Base-by-base conservation (phyloP, 2,113 vertebrate genomes). In the Fregata magnificens region DNA sequence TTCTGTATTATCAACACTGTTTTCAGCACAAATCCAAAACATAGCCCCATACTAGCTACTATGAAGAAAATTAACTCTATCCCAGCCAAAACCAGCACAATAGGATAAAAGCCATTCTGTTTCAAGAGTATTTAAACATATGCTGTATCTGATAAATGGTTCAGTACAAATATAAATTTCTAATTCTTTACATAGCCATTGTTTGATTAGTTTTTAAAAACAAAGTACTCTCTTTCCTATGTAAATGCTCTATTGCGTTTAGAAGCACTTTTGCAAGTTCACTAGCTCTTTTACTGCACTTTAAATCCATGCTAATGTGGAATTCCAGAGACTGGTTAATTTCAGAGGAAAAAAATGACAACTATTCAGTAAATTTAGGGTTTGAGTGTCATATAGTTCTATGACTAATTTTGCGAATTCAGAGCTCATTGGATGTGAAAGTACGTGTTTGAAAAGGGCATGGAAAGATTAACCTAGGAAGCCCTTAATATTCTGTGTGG, bases 381-480 rank as follows among this genome's bases (percentile, higher is more conserved):
- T 47, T 74, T 70, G 25, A 77, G 38, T 81, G 38, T 56, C 25
- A 50, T 65, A 28, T 15, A 47, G 5, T 25, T 62, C 34, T 58
- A 4, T 5, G 5, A 34, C 13, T 65, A 59, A 71, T 82, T 70
- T 63, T 40, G 19, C 70, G 22, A 56, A 78, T 82, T 79, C 19
- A 86, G 70, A 92, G n/a, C 32, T 91, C 72, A 28, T 40, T 65
- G 73, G 86, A 91, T 91, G 96, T 95, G 61, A 81, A 89, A 95
- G 71, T 18, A 42, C 38, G 69, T 36, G 66, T 94, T 97, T 90
- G 53, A 88, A 97, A 97, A 93, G 73, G 36, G 11, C 45, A 79
- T 32, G 29, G 52, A 77, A 95, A 96, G 40, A 90, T 97, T 96
- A 98, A 93, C 52, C 93, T 86, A 88, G 82, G 83, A 97, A 94